A percentile compares a stretch with the other conserved stretches of the same genome.
Conservation (phyloP, 2,888 invertebrate species). For the Busseola fusca region DNA sequence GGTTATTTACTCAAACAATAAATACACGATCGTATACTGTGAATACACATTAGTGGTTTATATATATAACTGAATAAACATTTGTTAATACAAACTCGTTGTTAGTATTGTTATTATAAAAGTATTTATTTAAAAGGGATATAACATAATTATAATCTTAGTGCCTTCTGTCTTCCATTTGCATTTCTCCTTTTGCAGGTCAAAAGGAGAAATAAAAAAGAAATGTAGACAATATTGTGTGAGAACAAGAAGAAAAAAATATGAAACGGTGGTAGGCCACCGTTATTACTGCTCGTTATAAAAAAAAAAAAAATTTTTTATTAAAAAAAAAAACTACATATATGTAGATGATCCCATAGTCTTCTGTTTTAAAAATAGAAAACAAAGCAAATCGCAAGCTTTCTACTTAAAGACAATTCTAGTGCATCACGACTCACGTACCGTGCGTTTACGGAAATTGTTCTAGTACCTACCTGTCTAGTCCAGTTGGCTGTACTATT, state of each 20-base stretch:
- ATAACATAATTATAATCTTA: too few relatives aligned
- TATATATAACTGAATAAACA: conserved; percentile 15
- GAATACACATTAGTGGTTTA: conserved; percentile 10
- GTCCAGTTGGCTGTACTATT: conserved; percentile 1
- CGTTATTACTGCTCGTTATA: too few relatives aligned
- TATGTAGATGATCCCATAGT: neutral
- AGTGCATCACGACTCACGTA: neutral
- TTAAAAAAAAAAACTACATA: neutral
- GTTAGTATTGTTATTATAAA: conserved; percentile 8
- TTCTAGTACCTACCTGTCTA: conserved; percentile 13
- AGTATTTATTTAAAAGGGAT: neutral
- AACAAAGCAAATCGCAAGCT: neutral
- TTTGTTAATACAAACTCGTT: neutral
- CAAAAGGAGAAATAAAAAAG: too few relatives aligned
- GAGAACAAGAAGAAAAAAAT: too few relatives aligned
- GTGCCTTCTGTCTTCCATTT: too few relatives aligned
- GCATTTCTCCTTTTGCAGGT: too few relatives aligned
- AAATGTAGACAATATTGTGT: too few relatives aligned
- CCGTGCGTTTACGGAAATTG: conserved; percentile 15
- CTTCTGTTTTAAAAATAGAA: neutral
- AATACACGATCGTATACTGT: neutral
- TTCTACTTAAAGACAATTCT: conserved; percentile 1
- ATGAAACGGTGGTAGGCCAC: too few relatives aligned
- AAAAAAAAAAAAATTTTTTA: too few relatives aligned
- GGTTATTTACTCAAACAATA: neutral